Percentiles rank a stretch among this genome's conserved stretches.
phyloP scores from a whole-genome alignment of 2,113 vertebrate genomes.

The Marcusenius ussheri region DNA sequence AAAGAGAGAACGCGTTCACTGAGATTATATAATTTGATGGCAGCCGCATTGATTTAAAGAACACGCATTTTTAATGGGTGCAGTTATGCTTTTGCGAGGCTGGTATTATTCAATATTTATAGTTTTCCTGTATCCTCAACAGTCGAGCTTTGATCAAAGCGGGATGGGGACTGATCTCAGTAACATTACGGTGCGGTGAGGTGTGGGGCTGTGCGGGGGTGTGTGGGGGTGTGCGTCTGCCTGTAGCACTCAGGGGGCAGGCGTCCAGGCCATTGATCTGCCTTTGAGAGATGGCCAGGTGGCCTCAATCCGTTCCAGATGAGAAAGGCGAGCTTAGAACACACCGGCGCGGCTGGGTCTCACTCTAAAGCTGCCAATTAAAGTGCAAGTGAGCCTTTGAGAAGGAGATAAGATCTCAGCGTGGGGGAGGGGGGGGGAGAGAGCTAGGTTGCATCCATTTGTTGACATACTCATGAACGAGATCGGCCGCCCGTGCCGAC shows the following conservation, averaged over 20 bases:
- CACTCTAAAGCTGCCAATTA: not conserved
- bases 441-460: not conserved
- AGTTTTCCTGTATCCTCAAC: not conserved
- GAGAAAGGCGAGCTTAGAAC: not conserved
- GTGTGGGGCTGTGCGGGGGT: not conserved
- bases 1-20: not conserved
- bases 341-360: not conserved
- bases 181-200: not conserved
- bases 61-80: not conserved
- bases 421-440: not conserved
- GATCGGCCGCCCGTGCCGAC: not conserved
- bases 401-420: constrained; percentile 22
- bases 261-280: not conserved
- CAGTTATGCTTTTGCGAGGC: not conserved
- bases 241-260: not conserved
- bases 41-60: not conserved
- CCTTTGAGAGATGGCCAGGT: constrained; percentile 10
- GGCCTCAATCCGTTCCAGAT: constrained; percentile 28
- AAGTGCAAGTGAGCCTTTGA: not conserved
- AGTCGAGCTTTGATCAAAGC: not conserved
- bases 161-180: not conserved
- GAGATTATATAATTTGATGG: not conserved
- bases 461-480: not conserved
- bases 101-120: not conserved
- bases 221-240: not conserved